Conservation (phyloP, 23 tunicate genomes). For the Halocynthia aurantium region DNA sequence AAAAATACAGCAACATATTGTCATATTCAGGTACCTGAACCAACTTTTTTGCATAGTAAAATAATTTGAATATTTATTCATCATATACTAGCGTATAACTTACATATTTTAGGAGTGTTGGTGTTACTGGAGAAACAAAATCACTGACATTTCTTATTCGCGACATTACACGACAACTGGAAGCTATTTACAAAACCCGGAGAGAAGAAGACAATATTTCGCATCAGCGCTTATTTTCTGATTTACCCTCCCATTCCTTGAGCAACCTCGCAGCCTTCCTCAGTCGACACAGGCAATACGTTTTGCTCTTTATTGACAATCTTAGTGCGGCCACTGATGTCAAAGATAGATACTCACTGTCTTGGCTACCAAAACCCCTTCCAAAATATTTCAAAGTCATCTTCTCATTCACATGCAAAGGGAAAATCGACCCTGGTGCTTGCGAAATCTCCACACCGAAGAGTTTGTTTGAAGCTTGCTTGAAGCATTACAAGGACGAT, state of each 20-base stretch:
- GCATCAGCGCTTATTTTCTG: conserved; percentile 18
- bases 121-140: conserved; percentile 50
- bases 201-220: background rate
- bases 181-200: background rate
- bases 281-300: background rate
- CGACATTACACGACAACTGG: conserved; percentile 1
- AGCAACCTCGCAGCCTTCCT: conserved; percentile 13
- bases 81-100: background rate
- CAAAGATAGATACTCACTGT: conserved; percentile 17
- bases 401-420: conserved; percentile 22
- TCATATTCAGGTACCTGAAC: background rate
- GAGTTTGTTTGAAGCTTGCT: too few species aligned
- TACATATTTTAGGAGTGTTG: conserved; percentile 48
- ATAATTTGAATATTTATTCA: background rate
- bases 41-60: background rate
- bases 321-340: conserved; percentile 29
- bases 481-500: too few species aligned
- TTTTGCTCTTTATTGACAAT: conserved; percentile 53
- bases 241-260: conserved; percentile 18
- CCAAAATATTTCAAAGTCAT: conserved; percentile 53
- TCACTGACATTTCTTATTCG: conserved; percentile 18
- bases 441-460: too few species aligned
- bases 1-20: background rate
- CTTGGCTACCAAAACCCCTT: conserved; percentile 60
- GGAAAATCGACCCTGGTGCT: background rate